Evolutionary conservation across 2,113 vertebrate species (phyloP).

Genomic region (Anguilla japonica): DNA sequence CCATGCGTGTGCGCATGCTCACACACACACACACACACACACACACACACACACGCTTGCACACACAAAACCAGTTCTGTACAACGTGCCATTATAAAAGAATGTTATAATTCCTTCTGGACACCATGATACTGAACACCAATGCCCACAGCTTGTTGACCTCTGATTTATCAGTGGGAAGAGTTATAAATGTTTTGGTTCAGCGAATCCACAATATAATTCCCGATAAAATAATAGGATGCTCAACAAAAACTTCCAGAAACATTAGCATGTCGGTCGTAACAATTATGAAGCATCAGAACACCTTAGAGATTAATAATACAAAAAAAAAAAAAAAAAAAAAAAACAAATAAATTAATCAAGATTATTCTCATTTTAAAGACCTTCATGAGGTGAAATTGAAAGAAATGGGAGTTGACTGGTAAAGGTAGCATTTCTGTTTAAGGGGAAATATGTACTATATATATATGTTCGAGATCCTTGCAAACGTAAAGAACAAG

Average conservation of each 20-base stretch:
- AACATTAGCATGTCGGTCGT: not conserved
- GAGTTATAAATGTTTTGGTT: not conserved
- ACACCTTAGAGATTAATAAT: not conserved
- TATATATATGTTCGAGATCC: not conserved
- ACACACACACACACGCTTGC: slow-evolving; percentile 2
- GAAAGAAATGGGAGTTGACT: not conserved
- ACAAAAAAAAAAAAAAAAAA: not conserved
- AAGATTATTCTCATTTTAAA: not conserved
- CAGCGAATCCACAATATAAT: not conserved
- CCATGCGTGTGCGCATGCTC: not conserved
- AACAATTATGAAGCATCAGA: not conserved
- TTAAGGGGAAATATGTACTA: not conserved
- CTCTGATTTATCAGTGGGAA: not conserved
- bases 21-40: slow-evolving; percentile 4
- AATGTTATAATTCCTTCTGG: not conserved
- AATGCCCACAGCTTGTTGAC: not conserved
- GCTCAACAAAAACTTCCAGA: not conserved
- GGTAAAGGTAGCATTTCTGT: not conserved
- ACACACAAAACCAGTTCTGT: not conserved
- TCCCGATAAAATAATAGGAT: not conserved
- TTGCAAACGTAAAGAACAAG: not conserved
- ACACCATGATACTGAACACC: not conserved
- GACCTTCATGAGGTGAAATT: not conserved
- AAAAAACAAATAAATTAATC: not conserved
- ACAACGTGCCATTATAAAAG: not conserved